phyloP scores from a whole-genome alignment of 2,888 invertebrate species.

The Diarsia mendica region DNA sequence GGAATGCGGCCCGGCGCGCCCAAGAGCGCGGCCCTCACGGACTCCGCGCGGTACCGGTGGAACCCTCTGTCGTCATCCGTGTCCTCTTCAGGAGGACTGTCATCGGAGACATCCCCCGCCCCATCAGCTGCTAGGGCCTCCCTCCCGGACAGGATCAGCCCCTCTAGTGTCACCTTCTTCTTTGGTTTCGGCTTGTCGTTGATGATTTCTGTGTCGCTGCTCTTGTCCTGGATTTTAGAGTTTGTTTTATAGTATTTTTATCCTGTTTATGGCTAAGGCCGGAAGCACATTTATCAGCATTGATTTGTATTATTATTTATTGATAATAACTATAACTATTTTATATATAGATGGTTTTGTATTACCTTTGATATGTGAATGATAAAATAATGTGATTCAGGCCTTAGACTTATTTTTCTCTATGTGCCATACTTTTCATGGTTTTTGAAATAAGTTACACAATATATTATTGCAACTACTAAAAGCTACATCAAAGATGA shows the following conservation, averaged over 20 bases:
- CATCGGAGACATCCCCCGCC: slow-evolving; percentile 92
- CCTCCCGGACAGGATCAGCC: slow-evolving; percentile 93
- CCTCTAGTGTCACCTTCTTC: slow-evolving; percentile 87
- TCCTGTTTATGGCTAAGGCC: background rate
- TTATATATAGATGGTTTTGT: background rate
- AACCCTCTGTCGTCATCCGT: slow-evolving; percentile 85
- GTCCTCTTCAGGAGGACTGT: slow-evolving; percentile 81
- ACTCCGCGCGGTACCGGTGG: slow-evolving; percentile 91
- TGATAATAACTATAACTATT: background rate
- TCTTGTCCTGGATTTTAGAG: slow-evolving; percentile 73
- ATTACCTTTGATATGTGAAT: background rate
- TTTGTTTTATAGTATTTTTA: slow-evolving; percentile 55
- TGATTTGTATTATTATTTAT: background rate
- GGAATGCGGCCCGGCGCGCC: slow-evolving; percentile 97
- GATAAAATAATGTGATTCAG: background rate
- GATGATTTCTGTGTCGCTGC: slow-evolving; percentile 65
- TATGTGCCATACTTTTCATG: no score
- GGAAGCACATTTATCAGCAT: background rate
- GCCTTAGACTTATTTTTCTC: slow-evolving; percentile 3
- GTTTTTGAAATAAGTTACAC: background rate
- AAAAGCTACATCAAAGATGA: background rate
- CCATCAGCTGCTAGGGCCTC: slow-evolving; percentile 95
- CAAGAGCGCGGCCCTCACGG: slow-evolving; percentile 93
- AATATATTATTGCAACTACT: no score
- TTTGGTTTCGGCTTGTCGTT: slow-evolving; percentile 74